Conservation (phyloP, 64 coral and sea anemone genomes). For the Hydrozoanthus tunicans region DNA sequence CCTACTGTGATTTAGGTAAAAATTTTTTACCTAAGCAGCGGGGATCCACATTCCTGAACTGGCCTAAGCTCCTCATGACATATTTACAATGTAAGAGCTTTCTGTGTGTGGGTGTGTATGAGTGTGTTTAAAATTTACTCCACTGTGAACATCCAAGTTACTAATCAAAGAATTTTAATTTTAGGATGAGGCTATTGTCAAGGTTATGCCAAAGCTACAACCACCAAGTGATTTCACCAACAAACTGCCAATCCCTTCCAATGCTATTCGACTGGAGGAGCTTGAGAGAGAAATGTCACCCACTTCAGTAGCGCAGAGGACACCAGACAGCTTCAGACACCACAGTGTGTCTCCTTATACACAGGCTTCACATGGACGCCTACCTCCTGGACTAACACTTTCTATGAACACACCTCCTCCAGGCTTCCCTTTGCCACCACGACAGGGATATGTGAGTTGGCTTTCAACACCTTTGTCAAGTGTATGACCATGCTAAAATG, state of each 20-base stretch:
- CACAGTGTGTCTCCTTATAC: constrained; percentile 24
- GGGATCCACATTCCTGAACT: too few relatives aligned
- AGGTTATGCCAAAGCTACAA: constrained; percentile 67
- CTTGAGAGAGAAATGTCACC: constrained; percentile 77
- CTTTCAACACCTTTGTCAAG: too few relatives aligned
- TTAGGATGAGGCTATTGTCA: constrained; percentile 88
- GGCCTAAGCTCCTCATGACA: too few relatives aligned
- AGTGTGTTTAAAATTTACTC: not conserved
- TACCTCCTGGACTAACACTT: constrained; percentile 77
- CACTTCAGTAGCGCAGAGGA: not conserved
- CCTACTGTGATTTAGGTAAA: too few relatives aligned
- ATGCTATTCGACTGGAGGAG: constrained; percentile 80
- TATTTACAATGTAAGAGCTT: too few relatives aligned
- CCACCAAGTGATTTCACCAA: constrained; percentile 81
- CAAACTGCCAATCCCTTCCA: constrained; percentile 65
- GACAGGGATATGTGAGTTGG: constrained; percentile 31
- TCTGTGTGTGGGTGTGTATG: not conserved
- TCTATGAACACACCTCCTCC: constrained; percentile 68
- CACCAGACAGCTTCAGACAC: constrained; percentile 24
- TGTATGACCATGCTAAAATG: not conserved
- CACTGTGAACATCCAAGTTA: not conserved
- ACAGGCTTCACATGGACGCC: constrained; percentile 53
- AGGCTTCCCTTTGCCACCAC: constrained; percentile 22
- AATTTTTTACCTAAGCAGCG: too few relatives aligned
- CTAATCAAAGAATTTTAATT: not conserved